Percentiles rank a stretch among this genome's conserved stretches.
Evolutionary conservation across 2,888 invertebrate species (phyloP).

Genomic region (Halocaridina rubra): DNA sequence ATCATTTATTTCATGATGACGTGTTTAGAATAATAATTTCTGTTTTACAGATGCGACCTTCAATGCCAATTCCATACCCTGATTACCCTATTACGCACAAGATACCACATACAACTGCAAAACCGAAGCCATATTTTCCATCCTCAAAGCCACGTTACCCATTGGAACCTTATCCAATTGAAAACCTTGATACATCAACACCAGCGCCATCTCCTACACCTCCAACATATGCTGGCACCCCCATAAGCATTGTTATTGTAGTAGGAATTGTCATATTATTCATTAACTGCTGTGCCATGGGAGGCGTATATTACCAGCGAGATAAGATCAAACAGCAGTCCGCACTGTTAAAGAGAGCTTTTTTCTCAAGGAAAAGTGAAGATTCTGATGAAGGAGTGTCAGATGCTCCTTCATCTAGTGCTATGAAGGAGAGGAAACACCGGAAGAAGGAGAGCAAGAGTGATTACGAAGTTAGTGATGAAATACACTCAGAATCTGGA

Average conservation of each 20-base stretch:
- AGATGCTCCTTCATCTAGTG: not conserved
- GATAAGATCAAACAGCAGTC: constrained; percentile 57
- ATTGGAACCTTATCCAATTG: too few relatives aligned
- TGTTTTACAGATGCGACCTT: not conserved
- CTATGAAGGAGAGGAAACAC: constrained; percentile 3
- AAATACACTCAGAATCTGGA: constrained; percentile 20
- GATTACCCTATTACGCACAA: not conserved
- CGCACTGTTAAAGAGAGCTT: constrained; percentile 5
- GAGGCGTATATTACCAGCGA: constrained; percentile 76
- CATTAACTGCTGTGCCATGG: constrained; percentile 79
- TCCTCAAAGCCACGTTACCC: not conserved
- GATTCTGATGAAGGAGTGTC: constrained; percentile 12
- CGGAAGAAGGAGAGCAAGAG: constrained; percentile 19
- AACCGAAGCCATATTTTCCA: not conserved
- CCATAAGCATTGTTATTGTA: constrained; percentile 70
- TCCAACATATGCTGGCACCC: constrained; percentile 60
- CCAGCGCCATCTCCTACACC: constrained; percentile 6
- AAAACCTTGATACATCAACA: not conserved
- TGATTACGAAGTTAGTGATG: constrained; percentile 27
- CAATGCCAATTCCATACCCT: not conserved
- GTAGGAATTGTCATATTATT: constrained; percentile 78
- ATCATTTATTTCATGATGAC: too few relatives aligned
- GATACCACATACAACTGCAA: too few relatives aligned
- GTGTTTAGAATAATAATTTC: not conserved
- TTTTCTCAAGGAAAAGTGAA: constrained; percentile 13